A percentile compares a stretch with the other conserved stretches of the same genome.
phyloP scores from a whole-genome alignment of 2,888 invertebrate genomes.

The Drosophila niveifrons region DNA sequence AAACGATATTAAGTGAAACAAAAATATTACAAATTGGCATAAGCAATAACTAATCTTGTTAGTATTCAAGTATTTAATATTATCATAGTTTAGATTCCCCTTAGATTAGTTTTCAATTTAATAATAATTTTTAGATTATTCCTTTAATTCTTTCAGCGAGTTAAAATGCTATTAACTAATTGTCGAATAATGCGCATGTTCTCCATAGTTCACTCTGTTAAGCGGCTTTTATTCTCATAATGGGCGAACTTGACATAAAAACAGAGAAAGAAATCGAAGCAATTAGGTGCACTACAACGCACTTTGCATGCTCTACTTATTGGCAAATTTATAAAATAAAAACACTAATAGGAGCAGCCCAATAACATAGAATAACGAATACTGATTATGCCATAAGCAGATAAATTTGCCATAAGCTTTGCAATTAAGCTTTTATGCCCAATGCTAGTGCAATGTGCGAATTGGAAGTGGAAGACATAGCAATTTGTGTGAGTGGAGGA shows the following conservation, averaged over 20 bases:
- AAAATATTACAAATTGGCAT: too few relatives aligned
- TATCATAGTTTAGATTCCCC: too few relatives aligned
- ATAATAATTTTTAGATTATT: too few relatives aligned
- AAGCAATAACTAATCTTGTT: too few relatives aligned
- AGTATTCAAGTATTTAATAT: too few relatives aligned
- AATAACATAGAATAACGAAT: background rate
- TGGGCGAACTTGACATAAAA: conserved; percentile 45
- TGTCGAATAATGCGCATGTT: too few relatives aligned
- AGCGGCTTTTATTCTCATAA: conserved; percentile 29
- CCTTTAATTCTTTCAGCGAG: too few relatives aligned
- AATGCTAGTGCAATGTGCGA: conserved; percentile 15
- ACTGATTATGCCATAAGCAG: background rate
- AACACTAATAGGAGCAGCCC: too few relatives aligned
- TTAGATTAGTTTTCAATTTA: too few relatives aligned
- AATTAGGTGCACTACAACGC: conserved; percentile 15
- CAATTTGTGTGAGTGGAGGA: conserved; percentile 36
- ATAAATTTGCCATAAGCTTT: too few relatives aligned
- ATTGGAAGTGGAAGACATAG: conserved; percentile 19
- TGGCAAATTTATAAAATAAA: background rate
- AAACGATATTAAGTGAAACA: too few relatives aligned
- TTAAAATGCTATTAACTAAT: too few relatives aligned
- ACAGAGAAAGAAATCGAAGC: conserved; percentile 19
- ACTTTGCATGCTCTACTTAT: conserved; percentile 29
- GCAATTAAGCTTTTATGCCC: conserved; percentile 2
- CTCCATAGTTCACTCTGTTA: conserved; percentile 20